Base-by-base conservation (phyloP, 2,113 vertebrate species). In the Piliocolobus tephrosceles region DNA sequence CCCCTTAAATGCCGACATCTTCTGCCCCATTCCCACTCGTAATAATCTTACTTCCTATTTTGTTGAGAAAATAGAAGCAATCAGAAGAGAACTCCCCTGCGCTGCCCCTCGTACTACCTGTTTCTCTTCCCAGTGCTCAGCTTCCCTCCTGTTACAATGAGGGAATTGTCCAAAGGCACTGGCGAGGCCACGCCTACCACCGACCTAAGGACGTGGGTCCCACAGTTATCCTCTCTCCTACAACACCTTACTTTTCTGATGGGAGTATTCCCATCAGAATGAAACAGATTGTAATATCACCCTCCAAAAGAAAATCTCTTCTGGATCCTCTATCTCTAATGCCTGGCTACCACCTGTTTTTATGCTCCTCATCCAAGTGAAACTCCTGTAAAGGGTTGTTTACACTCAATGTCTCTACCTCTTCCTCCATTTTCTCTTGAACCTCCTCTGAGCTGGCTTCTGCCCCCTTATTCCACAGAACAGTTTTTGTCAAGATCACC, bases 31-130 rank as follows among this genome's bases (percentile, higher is more conserved):
- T 32, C 45, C 32, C 22, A 14, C 3, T 30, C 43, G 4, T 16
- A 22, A 22, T 25, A 38, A 50, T 35, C 43, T 68, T 22, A 3
- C 25, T 89, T 57, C 55, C n/a, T 17, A 5, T 17, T 38, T 80
- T 64, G 50, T 10, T 6, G 47, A 57, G 72, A 55, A 64, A 55
- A 45, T 43, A 38, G 0, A 38, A 52, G 55, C 25, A 27, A 20
- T 30, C 23, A 12, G n/a, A 12, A 45, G 57, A n/a, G 6, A 35
- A 18, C 57, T 1, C 47, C 78, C 43, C 4, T 1, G 0, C 1
- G 45, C n/a, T 35, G 9, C 72, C 10, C 23, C 75, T 40, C 55
- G 17, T 3, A 20, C 4, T 12, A 14, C 14, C 43, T 57, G 30
- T 1, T 22, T 14, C n/a, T 40, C 30, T 45, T 52, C 68, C 30